Conservation (phyloP, 1,140 invertebrate species). For the Armadillidium nasatum region DNA sequence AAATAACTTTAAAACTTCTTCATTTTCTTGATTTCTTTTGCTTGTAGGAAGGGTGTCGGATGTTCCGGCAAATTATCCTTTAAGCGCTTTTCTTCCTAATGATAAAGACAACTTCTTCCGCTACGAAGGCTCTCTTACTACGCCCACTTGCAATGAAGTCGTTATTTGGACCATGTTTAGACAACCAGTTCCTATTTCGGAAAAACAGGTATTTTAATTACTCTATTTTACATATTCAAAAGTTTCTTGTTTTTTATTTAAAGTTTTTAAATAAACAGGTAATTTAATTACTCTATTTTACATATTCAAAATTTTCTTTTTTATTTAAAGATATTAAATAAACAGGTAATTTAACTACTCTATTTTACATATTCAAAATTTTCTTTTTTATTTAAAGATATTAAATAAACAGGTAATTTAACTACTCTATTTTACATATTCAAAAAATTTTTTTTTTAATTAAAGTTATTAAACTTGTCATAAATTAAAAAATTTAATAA, state of each 20-base stretch:
- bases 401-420: not conserved
- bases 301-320: not conserved
- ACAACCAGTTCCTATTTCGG: constrained; percentile 57
- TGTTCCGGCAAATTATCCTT: constrained; percentile 27
- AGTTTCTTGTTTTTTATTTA: not conserved
- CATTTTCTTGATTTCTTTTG: not conserved
- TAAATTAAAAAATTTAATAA: not conserved
- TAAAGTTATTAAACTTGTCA: not conserved
- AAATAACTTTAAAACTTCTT: too few relatives aligned
- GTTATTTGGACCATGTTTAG: constrained; percentile 58
- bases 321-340: constrained; percentile 1
- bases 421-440: too few relatives aligned
- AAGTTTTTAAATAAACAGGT: not conserved
- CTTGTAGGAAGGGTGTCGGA: constrained; percentile 21
- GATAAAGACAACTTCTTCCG: constrained; percentile 61
- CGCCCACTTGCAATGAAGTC: constrained; percentile 56
- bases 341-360: constrained; percentile 53
- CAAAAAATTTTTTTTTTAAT: too few relatives aligned
- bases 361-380: not conserved
- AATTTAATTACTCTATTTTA: not conserved
- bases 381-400: not conserved
- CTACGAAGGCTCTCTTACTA: constrained; percentile 64
- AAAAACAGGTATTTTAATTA: constrained; percentile 54
- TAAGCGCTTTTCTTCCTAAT: constrained; percentile 55
- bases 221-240: not conserved